A percentile compares a stretch with the other conserved stretches of the same genome.
Evolutionary conservation across 2,113 vertebrate genomes (phyloP).

Genomic region (Camelus dromedarius): DNA sequence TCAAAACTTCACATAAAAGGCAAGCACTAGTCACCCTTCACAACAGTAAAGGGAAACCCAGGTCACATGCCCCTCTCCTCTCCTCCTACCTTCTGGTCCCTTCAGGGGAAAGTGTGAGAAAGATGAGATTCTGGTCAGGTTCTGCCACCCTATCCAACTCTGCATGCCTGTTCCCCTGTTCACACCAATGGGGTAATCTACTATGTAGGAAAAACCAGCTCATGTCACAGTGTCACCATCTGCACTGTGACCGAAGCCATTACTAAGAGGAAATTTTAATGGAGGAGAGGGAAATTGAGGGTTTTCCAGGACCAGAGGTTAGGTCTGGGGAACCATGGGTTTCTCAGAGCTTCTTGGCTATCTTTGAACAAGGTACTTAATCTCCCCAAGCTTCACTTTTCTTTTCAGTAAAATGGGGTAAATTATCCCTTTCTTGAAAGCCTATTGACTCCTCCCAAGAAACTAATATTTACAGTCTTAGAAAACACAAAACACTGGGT

Average conservation of each 20-base stretch:
- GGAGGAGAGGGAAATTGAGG: not conserved
- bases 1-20: not conserved
- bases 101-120: not conserved
- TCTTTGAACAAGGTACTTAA: not conserved
- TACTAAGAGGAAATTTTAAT: not conserved
- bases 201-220: not conserved
- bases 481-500: not conserved
- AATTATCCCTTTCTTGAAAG: not conserved
- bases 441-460: not conserved
- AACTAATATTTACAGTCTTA: not conserved
- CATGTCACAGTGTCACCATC: no score
- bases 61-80: not conserved
- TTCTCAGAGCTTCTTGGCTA: not conserved
- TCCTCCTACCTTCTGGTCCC: not conserved
- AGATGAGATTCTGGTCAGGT: not conserved
- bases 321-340: not conserved
- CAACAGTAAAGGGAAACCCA: not conserved
- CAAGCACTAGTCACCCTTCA: not conserved
- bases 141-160: not conserved
- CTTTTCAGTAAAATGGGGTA: constrained; percentile 9
- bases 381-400: not conserved
- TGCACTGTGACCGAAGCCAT: not conserved
- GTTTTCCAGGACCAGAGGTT: not conserved
- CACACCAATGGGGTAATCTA: not conserved
- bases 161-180: fast-evolving